A percentile compares a stretch with the other conserved stretches of the same genome.
These are phyloP conservation scores for Caranx ignobilis DNA, from an alignment of 2,113 vertebrate genomes.

Conservation along the genomic window DNA sequence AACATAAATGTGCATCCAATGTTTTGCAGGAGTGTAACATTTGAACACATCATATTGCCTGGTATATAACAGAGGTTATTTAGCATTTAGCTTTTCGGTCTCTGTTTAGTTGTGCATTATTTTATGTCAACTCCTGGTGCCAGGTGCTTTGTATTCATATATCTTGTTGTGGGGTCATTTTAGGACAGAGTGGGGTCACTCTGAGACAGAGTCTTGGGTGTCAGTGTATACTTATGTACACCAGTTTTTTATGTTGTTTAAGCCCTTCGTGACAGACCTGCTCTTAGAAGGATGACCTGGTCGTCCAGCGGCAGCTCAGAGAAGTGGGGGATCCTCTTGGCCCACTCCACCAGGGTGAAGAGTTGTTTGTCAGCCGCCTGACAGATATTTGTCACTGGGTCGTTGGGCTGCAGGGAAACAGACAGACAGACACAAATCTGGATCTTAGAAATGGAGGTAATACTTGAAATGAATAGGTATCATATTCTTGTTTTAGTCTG, in stretches of 20 bases:
- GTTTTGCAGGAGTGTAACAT: not conserved
- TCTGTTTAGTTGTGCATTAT: not conserved
- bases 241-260: not conserved
- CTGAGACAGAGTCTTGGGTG: not conserved
- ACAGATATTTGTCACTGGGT: conserved; percentile 96
- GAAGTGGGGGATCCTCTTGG: conserved; percentile 94
- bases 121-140: not conserved
- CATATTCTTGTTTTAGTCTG: not conserved
- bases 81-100: no score
- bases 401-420: conserved; percentile 87
- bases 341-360: conserved; percentile 95
- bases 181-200: not conserved
- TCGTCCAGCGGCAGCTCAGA: conserved; percentile 93
- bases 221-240: not conserved
- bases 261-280: conserved; percentile 81
- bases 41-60: not conserved
- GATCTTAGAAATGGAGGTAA: not conserved
- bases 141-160: not conserved
- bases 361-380: conserved; percentile 96
- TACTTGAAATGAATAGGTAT: conserved; percentile 24
- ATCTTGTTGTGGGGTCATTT: not conserved
- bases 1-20: not conserved
- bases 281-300: conserved; percentile 93
- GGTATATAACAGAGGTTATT: not conserved
- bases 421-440: conserved; percentile 2